These are phyloP conservation scores for Polypedilum vanderplanki DNA, from an alignment of 1,140 invertebrate species.

Conservation along the genomic window DNA sequence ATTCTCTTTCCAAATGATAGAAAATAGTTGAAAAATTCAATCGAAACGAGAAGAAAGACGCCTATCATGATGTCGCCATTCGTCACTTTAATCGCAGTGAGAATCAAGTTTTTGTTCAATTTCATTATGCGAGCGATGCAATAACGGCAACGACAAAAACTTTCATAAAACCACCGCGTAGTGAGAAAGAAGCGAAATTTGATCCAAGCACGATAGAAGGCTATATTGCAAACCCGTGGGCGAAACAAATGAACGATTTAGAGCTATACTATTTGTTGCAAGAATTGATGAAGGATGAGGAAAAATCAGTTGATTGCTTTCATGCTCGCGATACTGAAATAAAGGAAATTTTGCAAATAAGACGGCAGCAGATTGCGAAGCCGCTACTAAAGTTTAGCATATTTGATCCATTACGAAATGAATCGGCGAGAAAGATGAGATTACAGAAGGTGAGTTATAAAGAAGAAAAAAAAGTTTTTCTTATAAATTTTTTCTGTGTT, in stretches of 20 bases:
- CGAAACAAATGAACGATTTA: constrained; percentile 52
- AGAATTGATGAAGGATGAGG: constrained; percentile 47
- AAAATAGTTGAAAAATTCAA: constrained; percentile 56
- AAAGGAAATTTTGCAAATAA: constrained; percentile 45
- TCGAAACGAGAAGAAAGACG: constrained; percentile 48
- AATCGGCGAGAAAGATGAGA: constrained; percentile 39
- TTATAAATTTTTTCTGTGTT: background rate
- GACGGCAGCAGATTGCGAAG: constrained; percentile 43
- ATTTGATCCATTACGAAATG: constrained; percentile 51
- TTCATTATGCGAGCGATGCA: constrained; percentile 60
- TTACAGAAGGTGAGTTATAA: background rate
- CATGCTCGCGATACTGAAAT: constrained; percentile 47
- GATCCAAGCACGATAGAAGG: constrained; percentile 54
- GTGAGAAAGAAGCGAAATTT: constrained; percentile 54
- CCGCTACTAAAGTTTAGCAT: constrained; percentile 45
- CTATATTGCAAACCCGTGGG: constrained; percentile 58
- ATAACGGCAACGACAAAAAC: constrained; percentile 56
- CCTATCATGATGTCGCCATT: constrained; percentile 56
- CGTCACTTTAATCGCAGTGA: constrained; percentile 54
- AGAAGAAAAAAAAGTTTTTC: background rate
- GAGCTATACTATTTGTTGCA: constrained; percentile 51
- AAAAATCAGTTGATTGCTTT: constrained; percentile 41
- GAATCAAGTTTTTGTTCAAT: constrained; percentile 57
- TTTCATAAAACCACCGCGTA: constrained; percentile 60
- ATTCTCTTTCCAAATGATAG: constrained; percentile 36